phyloP scores from a whole-genome alignment of 2,113 vertebrate species.

The Corydoras maculifer region DNA sequence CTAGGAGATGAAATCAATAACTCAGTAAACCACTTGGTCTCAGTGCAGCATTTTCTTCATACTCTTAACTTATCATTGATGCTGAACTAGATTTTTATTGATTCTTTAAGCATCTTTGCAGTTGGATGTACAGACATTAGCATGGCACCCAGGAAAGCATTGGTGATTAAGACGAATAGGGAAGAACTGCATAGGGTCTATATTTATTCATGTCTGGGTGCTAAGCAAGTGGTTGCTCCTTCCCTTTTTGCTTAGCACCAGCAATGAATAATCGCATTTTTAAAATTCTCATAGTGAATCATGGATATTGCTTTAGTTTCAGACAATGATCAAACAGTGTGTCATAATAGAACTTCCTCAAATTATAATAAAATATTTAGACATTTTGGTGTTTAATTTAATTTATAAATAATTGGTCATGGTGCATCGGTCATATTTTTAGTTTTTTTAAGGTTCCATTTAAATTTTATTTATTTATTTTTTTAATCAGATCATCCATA shows the following conservation, averaged over 20 bases:
- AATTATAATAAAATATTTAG: background rate
- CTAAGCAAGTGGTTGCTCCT: constrained; percentile 5
- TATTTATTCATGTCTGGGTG: constrained; percentile 9
- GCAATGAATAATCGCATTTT: constrained; percentile 22
- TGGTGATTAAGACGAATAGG: constrained; percentile 23
- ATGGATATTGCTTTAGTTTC: background rate
- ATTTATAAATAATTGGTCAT: too few species aligned
- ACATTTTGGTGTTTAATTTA: too few species aligned
- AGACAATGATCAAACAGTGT: constrained; percentile 12
- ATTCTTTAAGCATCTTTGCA: background rate
- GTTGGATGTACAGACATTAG: constrained; percentile 8
- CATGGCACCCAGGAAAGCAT: background rate
- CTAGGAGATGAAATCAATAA: background rate
- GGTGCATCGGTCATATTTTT: too few species aligned
- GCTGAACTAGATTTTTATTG: background rate
- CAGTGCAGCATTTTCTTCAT: too few species aligned
- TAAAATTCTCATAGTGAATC: constrained; percentile 10
- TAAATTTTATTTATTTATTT: too few species aligned
- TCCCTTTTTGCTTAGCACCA: constrained; percentile 15
- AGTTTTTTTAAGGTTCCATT: too few species aligned
- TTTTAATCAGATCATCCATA: too few species aligned
- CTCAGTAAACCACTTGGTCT: background rate
- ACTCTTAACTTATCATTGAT: too few species aligned
- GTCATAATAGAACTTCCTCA: constrained; percentile 26
- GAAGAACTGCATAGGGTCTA: constrained; percentile 10